These are phyloP conservation scores for Paradoxurus hermaphroditus DNA, from an alignment of 2,113 vertebrate species.

Conservation along the genomic window DNA sequence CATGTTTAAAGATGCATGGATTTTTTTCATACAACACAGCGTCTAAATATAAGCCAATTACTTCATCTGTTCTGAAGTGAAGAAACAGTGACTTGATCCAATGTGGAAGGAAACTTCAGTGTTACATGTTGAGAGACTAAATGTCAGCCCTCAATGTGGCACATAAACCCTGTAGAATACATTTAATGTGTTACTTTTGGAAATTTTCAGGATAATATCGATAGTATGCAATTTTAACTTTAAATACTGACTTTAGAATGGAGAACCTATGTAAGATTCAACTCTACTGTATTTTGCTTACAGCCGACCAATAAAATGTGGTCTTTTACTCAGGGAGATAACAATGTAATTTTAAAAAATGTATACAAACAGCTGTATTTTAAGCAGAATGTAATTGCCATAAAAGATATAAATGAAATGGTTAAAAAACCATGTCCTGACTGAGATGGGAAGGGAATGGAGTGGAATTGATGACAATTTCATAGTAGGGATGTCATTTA, in stretches of 20 bases:
- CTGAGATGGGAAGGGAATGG: not conserved
- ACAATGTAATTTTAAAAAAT: not conserved
- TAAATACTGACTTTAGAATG: constrained; percentile 30
- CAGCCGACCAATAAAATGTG: not conserved
- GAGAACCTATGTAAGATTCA: not conserved
- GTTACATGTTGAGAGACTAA: not conserved
- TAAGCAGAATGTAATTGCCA: not conserved
- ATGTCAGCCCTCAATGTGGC: not conserved
- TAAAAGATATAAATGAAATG: not conserved
- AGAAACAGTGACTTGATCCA: not conserved
- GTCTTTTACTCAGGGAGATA: not conserved
- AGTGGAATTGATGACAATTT: not conserved
- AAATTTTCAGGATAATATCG: not conserved
- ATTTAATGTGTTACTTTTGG: not conserved
- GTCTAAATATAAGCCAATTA: not conserved
- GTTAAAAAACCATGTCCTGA: not conserved
- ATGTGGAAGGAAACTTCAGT: not conserved
- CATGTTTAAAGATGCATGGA: not conserved
- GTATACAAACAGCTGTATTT: not conserved
- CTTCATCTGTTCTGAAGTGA: not conserved
- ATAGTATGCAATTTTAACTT: not conserved
- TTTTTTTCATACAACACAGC: constrained; percentile 7
- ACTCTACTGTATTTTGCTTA: not conserved
- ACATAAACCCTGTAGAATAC: not conserved
- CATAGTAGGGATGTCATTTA: not conserved